phyloP scores from a whole-genome alignment of 2,113 vertebrate genomes.

The Ceyx cyanopectus region DNA sequence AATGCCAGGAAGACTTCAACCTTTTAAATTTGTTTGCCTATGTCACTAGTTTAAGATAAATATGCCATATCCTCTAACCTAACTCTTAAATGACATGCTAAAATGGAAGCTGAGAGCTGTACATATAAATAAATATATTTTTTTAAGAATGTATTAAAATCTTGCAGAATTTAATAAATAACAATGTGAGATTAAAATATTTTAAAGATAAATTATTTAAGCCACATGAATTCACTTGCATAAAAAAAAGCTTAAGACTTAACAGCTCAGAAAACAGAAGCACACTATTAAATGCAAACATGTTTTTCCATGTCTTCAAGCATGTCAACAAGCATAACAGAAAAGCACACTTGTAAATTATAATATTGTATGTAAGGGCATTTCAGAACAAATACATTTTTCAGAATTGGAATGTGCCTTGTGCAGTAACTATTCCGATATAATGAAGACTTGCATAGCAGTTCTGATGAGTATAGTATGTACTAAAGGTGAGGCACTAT shows the following conservation, averaged over 20 bases:
- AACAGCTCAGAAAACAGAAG: not conserved
- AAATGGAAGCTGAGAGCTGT: not conserved
- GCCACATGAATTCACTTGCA: not conserved
- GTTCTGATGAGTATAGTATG: accelerated
- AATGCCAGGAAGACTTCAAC: not conserved
- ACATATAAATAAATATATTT: not conserved
- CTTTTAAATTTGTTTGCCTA: not conserved
- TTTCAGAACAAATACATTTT: not conserved
- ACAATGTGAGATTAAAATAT: not conserved
- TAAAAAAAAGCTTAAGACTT: not conserved
- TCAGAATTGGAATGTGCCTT: not conserved
- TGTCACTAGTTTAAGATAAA: not conserved
- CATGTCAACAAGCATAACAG: not conserved
- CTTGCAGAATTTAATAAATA: not conserved
- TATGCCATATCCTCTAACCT: not conserved
- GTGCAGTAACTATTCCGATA: accelerated
- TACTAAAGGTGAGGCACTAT: not conserved
- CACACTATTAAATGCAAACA: not conserved
- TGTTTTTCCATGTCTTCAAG: not conserved
- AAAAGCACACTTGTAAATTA: not conserved
- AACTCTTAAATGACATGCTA: not conserved
- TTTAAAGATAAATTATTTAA: not conserved
- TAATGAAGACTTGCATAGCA: not conserved
- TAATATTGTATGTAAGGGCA: not conserved
- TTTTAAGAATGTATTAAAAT: not conserved